Conservation (phyloP, 2,113 vertebrate species). For the Syrrhaptes paradoxus region DNA sequence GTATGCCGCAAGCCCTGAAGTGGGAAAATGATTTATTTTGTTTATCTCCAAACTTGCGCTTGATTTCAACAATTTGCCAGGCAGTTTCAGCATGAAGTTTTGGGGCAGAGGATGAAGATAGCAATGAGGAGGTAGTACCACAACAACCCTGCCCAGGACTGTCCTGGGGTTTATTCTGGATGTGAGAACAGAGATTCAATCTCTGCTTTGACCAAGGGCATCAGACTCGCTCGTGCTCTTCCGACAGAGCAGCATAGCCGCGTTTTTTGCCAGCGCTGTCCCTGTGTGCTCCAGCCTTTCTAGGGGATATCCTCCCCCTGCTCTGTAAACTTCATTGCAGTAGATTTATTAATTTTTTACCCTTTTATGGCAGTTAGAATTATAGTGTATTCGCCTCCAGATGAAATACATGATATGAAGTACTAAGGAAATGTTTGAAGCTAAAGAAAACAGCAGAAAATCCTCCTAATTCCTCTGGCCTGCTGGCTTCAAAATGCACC, state of each 20-base stretch:
- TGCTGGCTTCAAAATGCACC: background rate
- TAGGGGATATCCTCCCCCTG: background rate
- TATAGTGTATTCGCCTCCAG: background rate
- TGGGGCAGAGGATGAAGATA: background rate
- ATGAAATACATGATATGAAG: background rate
- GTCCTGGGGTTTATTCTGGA: background rate
- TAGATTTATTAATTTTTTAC: background rate
- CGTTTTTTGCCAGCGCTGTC: background rate
- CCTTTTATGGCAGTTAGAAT: background rate
- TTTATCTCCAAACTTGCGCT: background rate
- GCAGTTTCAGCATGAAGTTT: background rate
- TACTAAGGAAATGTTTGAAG: background rate
- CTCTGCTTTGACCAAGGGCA: background rate
- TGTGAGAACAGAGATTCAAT: background rate
- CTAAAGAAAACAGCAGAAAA: background rate
- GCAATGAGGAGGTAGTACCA: accelerated
- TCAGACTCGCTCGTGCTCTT: background rate
- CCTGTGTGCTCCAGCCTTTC: background rate
- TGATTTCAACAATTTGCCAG: background rate
- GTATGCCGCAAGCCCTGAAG: background rate
- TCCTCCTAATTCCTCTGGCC: background rate
- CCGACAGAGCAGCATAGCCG: background rate
- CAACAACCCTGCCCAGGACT: background rate
- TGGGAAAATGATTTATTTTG: background rate
- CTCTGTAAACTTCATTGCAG: background rate